These are phyloP conservation scores for Synergus japonicus DNA, from an alignment of 2,888 invertebrate species.

Conservation along the genomic window DNA sequence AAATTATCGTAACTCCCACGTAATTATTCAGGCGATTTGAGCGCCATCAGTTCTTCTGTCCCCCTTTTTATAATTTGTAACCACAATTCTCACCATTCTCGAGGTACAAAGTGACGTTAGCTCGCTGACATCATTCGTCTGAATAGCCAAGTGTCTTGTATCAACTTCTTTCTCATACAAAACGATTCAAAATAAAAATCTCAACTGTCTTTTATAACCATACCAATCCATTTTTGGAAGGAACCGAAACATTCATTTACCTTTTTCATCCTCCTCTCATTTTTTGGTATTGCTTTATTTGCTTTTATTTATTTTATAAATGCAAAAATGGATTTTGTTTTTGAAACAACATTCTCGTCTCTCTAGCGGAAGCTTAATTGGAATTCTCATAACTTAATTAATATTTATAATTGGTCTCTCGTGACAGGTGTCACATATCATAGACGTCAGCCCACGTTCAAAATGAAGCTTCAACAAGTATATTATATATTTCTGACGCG, in stretches of 20 bases:
- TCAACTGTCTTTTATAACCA: slow-evolving; percentile 2
- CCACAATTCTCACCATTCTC: slow-evolving; percentile 31
- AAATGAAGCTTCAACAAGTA: neutral
- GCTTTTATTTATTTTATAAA: neutral
- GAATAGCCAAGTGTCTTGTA: slow-evolving; percentile 14
- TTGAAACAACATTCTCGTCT: neutral
- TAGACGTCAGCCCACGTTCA: neutral
- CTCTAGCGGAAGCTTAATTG: neutral
- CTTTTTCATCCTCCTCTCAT: neutral
- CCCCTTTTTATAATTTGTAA: slow-evolving; percentile 23
- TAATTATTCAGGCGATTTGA: slow-evolving; percentile 32
- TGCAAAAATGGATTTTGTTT: neutral
- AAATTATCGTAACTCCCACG: slow-evolving; percentile 35
- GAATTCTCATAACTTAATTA: neutral
- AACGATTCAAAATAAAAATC: slow-evolving; percentile 2
- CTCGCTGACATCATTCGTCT: slow-evolving; percentile 22
- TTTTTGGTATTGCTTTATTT: neutral
- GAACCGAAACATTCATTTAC: neutral
- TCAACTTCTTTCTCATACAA: neutral
- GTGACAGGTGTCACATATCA: slow-evolving; percentile 2
- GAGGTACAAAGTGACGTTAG: slow-evolving; percentile 35
- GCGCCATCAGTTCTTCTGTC: slow-evolving; percentile 19
- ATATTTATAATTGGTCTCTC: neutral
- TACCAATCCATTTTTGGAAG: neutral
- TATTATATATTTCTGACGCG: neutral